These are phyloP conservation scores for Capromys pilorides DNA, from an alignment of 2,797 vertebrate genomes.

Conservation along the genomic window DNA sequence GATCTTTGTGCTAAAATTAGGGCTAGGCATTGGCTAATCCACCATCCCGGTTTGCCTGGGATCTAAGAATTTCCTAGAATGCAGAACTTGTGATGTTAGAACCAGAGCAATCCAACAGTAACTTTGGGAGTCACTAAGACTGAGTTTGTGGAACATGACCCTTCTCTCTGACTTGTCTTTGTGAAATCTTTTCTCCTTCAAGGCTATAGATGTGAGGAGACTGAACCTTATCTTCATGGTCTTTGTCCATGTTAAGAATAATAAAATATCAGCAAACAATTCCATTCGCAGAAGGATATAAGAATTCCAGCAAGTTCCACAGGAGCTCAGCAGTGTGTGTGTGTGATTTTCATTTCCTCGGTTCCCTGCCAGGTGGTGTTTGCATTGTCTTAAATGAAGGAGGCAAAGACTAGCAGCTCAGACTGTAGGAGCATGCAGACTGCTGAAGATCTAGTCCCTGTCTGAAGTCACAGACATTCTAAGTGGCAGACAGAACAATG, in stretches of 20 bases:
- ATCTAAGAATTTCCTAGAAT: neutral
- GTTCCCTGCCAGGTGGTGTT: neutral
- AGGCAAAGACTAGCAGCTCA: neutral
- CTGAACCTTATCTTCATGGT: neutral
- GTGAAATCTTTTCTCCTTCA: neutral
- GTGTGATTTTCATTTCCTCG: neutral
- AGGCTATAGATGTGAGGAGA: neutral
- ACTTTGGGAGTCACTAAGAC: neutral
- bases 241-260: conserved; percentile 12
- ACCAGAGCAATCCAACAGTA: neutral
- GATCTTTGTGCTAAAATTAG: neutral
- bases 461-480: neutral
- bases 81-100: neutral
- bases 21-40: neutral
- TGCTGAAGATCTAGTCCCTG: neutral
- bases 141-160: neutral
- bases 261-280: neutral
- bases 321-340: neutral
- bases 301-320: neutral
- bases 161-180: neutral
- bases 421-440: neutral
- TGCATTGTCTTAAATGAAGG: conserved; percentile 12
- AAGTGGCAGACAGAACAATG: conserved; percentile 1
- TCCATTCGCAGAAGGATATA: neutral
- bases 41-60: neutral